These are phyloP conservation scores for Sinohyriopsis cumingii DNA, from an alignment of 2,888 invertebrate genomes.

Conservation along the genomic window DNA sequence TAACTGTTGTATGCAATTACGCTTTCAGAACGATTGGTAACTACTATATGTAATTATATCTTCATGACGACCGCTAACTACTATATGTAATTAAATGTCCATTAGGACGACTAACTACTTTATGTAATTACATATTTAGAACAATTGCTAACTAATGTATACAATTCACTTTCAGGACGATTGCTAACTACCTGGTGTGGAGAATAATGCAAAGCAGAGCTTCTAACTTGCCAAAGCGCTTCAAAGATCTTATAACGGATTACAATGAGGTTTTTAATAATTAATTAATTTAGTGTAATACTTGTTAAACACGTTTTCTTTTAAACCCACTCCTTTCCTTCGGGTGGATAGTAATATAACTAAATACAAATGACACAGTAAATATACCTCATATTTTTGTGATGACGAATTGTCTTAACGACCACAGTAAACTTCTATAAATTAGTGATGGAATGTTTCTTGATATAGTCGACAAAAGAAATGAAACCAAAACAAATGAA, in stretches of 20 bases:
- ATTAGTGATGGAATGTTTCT: too few species aligned
- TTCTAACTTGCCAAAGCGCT: conserved; percentile 87
- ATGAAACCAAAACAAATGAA: too few species aligned
- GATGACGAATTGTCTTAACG: too few species aligned
- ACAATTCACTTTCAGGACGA: conserved; percentile 72
- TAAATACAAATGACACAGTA: too few species aligned
- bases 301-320: neutral
- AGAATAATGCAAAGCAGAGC: conserved; percentile 82
- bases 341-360: neutral
- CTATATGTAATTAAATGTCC: conserved; percentile 9
- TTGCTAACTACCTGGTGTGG: conserved; percentile 86
- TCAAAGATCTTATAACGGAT: conserved; percentile 86
- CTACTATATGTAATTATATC: too few species aligned
- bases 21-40: too few species aligned
- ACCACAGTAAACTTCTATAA: too few species aligned
- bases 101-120: conserved; percentile 83
- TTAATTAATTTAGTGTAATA: neutral
- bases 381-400: too few species aligned
- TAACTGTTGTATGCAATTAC: too few species aligned
- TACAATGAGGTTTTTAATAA: conserved; percentile 74
- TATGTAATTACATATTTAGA: conserved; percentile 74
- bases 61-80: too few species aligned
- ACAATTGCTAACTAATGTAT: too few species aligned
- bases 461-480: too few species aligned
- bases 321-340: neutral